Base-by-base conservation (phyloP, 2,113 vertebrate genomes). In the Syngnathus scovelli region DNA sequence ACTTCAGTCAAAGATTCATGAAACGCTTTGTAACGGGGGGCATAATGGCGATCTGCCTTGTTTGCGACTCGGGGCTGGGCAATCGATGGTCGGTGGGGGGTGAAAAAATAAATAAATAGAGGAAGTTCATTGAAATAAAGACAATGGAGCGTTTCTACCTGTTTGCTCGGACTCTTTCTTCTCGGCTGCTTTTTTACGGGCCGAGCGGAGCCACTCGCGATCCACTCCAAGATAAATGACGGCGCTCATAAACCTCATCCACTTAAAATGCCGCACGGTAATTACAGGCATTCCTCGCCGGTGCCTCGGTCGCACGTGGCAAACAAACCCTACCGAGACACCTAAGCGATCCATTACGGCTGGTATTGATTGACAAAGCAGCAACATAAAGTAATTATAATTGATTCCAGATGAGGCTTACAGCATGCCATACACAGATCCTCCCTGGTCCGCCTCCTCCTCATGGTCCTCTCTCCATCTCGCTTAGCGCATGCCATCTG, bases 301-400 rank as follows among this genome's bases (percentile, higher is more conserved):
- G 66, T 76, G 72, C 61, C 74, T 65, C 64, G 67, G 58, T 55
- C 66, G 10, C 68, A 21, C 49, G 69, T 56, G 10, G 62, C 75
- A 83, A 71, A 80, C 74, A 72, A 78, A 79, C 85, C 77, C 82
- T 80, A 75, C 46, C 64, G 83, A 85, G 81, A 84, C 80, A 10
- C 77, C 79, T 71, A 77, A 80, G 80, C 83, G 65, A 87, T 86
- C 86, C 84, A 88, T 88, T 83, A 85, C 78, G 15, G 73, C 80
- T 79, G 82, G 70, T 90, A 90, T 90, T 90, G 90, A 91, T 89
- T 88, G 87, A 89, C 86, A 87, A 87, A 89, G 85, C 70, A 84
- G 88, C 79, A 85, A 86, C 86, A 86, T 82, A 90, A 91, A 90
- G 86, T 89, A 87, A 89, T 91, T 90, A 91, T 89, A 89, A 92